These are phyloP conservation scores for Drosophila kikkawai DNA, from an alignment of 1,140 invertebrate genomes.

Conservation along the genomic window DNA sequence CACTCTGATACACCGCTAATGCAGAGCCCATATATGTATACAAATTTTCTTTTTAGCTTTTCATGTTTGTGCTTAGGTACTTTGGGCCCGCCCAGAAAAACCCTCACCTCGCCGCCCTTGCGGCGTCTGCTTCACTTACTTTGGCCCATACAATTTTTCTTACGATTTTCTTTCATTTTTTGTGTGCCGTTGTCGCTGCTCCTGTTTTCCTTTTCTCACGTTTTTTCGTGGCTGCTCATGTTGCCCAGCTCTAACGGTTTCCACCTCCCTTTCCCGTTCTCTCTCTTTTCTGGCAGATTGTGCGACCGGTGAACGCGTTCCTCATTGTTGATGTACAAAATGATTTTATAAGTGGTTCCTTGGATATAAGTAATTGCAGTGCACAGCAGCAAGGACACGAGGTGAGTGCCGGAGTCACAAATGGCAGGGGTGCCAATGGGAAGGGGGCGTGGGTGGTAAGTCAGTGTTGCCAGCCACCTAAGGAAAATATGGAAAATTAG, in stretches of 20 bases:
- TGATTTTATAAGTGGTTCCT: slow-evolving; percentile 97
- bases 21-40: slow-evolving; percentile 72
- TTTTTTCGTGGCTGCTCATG: slow-evolving; percentile 47
- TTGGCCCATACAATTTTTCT: slow-evolving; percentile 77
- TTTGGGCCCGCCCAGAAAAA: slow-evolving; percentile 16
- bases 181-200: slow-evolving; percentile 47
- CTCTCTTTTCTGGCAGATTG: slow-evolving; percentile 87
- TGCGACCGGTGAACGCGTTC: slow-evolving; percentile 95
- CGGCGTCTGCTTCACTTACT: slow-evolving; percentile 76
- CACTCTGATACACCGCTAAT: slow-evolving; percentile 52
- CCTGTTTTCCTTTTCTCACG: slow-evolving; percentile 33
- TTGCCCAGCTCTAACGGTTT: slow-evolving; percentile 38
- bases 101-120: slow-evolving; percentile 61
- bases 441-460: slow-evolving; percentile 17
- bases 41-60: slow-evolving; percentile 83
- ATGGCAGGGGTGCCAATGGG: slow-evolving; percentile 10
- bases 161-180: slow-evolving; percentile 68
- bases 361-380: slow-evolving; percentile 96
- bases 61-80: slow-evolving; percentile 70
- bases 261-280: slow-evolving; percentile 32
- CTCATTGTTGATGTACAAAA: slow-evolving; percentile 99
- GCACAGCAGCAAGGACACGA: slow-evolving; percentile 96
- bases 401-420: slow-evolving; percentile 85
- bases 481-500: background rate
- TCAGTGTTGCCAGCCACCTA: background rate